Percentiles rank a stretch among this genome's conserved stretches.
Evolutionary conservation across 1,140 invertebrate genomes (phyloP).

Genomic region (Polypedilum vanderplanki): DNA sequence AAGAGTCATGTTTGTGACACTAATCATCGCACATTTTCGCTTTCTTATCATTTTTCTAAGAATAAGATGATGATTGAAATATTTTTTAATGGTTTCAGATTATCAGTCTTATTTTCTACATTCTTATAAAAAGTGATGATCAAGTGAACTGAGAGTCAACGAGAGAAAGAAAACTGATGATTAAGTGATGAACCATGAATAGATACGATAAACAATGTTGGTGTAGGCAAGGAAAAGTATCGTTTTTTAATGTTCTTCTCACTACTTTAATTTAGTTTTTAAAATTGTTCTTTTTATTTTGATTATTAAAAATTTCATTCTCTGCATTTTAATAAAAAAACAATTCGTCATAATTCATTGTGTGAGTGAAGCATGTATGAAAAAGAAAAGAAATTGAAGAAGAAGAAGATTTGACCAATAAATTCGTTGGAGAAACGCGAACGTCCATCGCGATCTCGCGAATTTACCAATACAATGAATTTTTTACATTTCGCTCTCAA

Average conservation of each 20-base stretch:
- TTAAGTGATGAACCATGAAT: not conserved
- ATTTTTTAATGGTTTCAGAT: too few species aligned
- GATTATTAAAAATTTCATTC: not conserved
- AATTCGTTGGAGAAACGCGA: too few species aligned
- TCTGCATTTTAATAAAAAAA: not conserved
- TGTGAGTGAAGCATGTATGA: too few species aligned
- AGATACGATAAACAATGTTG: not conserved
- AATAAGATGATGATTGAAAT: too few species aligned
- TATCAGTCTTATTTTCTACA: too few species aligned
- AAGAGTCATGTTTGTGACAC: too few species aligned
- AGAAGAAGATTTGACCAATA: not conserved
- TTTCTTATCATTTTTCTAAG: too few species aligned
- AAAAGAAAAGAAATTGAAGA: too few species aligned
- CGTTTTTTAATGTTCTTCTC: not conserved
- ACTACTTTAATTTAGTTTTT: not conserved
- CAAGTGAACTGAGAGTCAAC: not conserved
- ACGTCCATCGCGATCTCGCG: conserved; percentile 1
- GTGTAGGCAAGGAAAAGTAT: not conserved
- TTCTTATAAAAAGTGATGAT: too few species aligned
- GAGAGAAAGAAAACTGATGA: not conserved
- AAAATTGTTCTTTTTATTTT: not conserved
- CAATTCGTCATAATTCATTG: too few species aligned
- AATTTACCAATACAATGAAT: not conserved
- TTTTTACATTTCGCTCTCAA: not conserved
- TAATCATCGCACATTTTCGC: too few species aligned